Percentiles rank a stretch among this genome's conserved stretches.
These are phyloP conservation scores for Diloba caeruleocephala DNA, from an alignment of 2,888 invertebrate species.

Conservation along the genomic window DNA sequence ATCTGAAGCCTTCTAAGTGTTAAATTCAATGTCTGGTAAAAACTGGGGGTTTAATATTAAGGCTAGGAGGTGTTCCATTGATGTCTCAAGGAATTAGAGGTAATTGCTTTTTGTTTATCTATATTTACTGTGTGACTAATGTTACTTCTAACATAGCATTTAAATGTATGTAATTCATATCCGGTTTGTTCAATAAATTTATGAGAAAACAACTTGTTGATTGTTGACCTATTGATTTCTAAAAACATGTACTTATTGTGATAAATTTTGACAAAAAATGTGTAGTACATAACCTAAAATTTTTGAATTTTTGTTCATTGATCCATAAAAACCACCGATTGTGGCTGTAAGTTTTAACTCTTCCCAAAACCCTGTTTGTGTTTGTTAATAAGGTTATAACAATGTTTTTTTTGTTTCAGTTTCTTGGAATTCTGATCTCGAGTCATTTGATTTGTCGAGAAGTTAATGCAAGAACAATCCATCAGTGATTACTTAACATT, in stretches of 20 bases:
- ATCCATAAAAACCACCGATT: constrained; percentile 39
- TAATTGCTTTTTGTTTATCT: constrained; percentile 60
- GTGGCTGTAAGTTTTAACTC: constrained; percentile 46
- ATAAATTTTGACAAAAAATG: constrained; percentile 39
- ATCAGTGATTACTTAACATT: constrained; percentile 88
- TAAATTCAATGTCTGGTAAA: constrained; percentile 83
- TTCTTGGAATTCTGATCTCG: constrained; percentile 76
- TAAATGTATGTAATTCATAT: constrained; percentile 50
- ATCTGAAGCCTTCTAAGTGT: constrained; percentile 89
- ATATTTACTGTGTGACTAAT: constrained; percentile 49
- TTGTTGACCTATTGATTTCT: constrained; percentile 47
- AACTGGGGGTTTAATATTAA: constrained; percentile 86
- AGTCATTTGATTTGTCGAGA: constrained; percentile 74
- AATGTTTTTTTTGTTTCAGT: constrained; percentile 72
- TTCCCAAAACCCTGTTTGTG: constrained; percentile 33
- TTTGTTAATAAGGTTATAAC: constrained; percentile 28
- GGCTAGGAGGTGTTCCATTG: constrained; percentile 82
- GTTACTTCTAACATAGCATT: constrained; percentile 43
- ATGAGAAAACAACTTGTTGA: constrained; percentile 50
- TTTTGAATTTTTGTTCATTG: constrained; percentile 43
- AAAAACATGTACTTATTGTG: constrained; percentile 24
- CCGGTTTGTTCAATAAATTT: constrained; percentile 51
- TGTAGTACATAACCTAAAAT: constrained; percentile 49
- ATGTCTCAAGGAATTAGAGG: constrained; percentile 82
- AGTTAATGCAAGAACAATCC: constrained; percentile 83